phyloP scores from a whole-genome alignment of 2,113 vertebrate species.

The Scomber scombrus region DNA sequence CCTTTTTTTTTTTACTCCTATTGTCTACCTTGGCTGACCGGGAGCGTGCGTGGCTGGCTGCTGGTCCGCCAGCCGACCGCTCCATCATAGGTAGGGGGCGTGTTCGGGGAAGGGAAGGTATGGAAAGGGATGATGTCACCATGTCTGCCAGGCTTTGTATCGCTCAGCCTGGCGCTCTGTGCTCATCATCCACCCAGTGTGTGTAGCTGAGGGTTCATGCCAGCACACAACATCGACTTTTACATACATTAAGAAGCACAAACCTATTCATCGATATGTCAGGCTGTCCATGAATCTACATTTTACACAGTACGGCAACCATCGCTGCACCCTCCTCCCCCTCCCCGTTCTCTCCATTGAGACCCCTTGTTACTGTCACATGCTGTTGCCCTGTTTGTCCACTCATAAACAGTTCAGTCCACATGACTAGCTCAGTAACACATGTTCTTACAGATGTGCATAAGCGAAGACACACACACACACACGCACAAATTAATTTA shows the following conservation, averaged over 20 bases:
- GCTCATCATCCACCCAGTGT: conserved; percentile 46
- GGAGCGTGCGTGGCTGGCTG: conserved; percentile 27
- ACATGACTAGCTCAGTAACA: conserved; percentile 40
- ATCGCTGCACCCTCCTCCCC: neutral
- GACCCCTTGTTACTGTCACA: conserved; percentile 46
- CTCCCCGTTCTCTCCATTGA: neutral
- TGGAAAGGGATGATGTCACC: conserved; percentile 81
- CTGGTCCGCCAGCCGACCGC: conserved; percentile 15
- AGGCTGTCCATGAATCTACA: neutral
- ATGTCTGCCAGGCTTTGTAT: conserved; percentile 76
- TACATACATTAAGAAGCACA: neutral
- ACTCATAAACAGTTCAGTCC: conserved; percentile 29
- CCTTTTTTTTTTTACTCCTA: neutral
- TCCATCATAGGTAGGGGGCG: conserved; percentile 73
- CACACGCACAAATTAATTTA: conserved; percentile 11
- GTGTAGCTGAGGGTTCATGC: conserved; percentile 5
- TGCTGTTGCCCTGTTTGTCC: conserved; percentile 48
- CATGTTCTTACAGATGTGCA: conserved; percentile 24
- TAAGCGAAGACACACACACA: conserved; percentile 21
- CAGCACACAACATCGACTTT: neutral
- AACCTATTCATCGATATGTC: conserved; percentile 1
- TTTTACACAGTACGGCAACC: conserved; percentile 7
- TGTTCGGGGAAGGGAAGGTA: conserved; percentile 64
- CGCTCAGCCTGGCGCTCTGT: conserved; percentile 31
- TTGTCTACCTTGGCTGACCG: conserved; percentile 61